Evolutionary conservation across 2,797 vertebrate genomes (phyloP).

Genomic region (Acipenser oxyrinchus): DNA sequence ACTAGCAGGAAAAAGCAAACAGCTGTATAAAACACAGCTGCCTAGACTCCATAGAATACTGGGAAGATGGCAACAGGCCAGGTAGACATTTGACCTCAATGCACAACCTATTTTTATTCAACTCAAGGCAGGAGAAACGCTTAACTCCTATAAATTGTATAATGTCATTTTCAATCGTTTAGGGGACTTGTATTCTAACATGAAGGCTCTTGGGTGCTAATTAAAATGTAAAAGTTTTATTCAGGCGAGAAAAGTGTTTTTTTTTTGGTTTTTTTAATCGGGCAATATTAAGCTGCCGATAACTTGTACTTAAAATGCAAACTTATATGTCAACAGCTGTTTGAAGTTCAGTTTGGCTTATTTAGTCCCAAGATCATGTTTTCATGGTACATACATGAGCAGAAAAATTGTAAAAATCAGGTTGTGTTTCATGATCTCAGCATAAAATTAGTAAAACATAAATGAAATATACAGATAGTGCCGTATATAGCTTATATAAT

Average conservation of each 20-base stretch:
- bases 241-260: too few species aligned
- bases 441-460: too few species aligned
- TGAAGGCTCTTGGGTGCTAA: constrained; percentile 70
- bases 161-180: constrained; percentile 48
- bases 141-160: constrained; percentile 60
- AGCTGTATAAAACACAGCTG: constrained; percentile 41
- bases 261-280: constrained; percentile 26
- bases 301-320: constrained; percentile 17
- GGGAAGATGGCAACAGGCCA: constrained; percentile 46
- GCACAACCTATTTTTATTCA: constrained; percentile 50
- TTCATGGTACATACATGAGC: too few species aligned
- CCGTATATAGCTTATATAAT: too few species aligned
- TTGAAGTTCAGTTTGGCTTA: too few species aligned
- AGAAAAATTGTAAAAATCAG: too few species aligned
- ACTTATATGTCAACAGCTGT: constrained; percentile 6
- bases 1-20: constrained; percentile 24
- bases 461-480: too few species aligned
- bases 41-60: constrained; percentile 46
- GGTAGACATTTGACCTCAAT: constrained; percentile 50
- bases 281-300: constrained; percentile 37
- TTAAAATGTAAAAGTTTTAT: constrained; percentile 54
- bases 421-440: too few species aligned
- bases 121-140: constrained; percentile 69
- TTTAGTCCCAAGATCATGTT: too few species aligned
- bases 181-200: constrained; percentile 53